Base-by-base conservation (phyloP, 2,113 vertebrate genomes). In the Furnarius figulus region DNA sequence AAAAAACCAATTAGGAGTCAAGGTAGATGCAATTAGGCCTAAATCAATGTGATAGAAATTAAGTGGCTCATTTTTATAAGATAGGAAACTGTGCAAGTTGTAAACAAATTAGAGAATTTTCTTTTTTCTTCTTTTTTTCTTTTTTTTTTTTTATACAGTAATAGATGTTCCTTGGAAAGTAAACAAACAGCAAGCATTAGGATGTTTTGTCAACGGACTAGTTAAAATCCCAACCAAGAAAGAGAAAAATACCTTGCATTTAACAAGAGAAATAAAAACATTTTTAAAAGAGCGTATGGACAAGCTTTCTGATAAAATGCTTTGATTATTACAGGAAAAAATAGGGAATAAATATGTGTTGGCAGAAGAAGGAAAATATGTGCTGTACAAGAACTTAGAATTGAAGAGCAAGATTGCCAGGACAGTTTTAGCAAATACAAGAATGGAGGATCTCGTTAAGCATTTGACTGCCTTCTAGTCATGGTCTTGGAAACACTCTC, bases 1-100 rank as follows among this genome's bases (percentile, higher is more conserved):
- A 81, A 75, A 80, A 63, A 35, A 86, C n/a, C 68, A 95, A 91
- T 95, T 93, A 76, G 21, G 12, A 89, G 65, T 67, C 75, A 91
- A 93, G 93, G 90, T 95, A 81, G 55, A 70, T 90, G 91, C 85
- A 96, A 86, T 70, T 92, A 95, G 66, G 56, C 27, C 37, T 70
- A 92, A 94, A 90, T 88, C 62, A 91, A 52, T 90, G 58, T 88
- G 91, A 85, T 67, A 83, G 65, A 94, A 96, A 90, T 94, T 81
- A 94, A 95, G 62, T 72, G 24, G 40, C 53, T 95, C 62, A 14
- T 85, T 94, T 96, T 92, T 85, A 40, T 61, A 88, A 95, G 55
- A 82, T 21, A 84, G 37, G 42, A 96, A 96, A 75, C 65, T 88
- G 27, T 95, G 73, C 9, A 39, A 75, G 53, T 74, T 55, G 75